Evolutionary conservation across 2,113 vertebrate species (phyloP).

Genomic region (Datnioides undecimradiatus): DNA sequence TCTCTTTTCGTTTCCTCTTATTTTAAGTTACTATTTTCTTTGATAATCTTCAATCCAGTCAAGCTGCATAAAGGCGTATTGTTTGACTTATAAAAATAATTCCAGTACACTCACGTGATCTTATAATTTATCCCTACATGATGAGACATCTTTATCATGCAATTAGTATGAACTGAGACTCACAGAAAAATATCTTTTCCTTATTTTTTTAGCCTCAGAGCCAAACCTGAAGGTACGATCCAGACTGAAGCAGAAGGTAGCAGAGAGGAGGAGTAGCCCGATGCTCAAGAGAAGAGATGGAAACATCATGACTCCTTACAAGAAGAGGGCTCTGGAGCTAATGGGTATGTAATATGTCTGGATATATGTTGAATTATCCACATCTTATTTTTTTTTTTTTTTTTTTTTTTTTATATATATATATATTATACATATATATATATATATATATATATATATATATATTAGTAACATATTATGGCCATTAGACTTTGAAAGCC

Average conservation of each 20-base stretch:
- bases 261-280: conserved; percentile 97
- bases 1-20: conserved; percentile 27
- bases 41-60: conserved; percentile 28
- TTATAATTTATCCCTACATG: background rate
- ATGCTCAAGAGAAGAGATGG: conserved; percentile 96
- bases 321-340: conserved; percentile 96
- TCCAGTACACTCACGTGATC: background rate
- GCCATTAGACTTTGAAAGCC: conserved; percentile 20
- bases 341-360: conserved; percentile 87
- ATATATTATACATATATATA: too few relatives aligned
- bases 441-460: too few relatives aligned
- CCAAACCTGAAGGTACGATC: conserved; percentile 99
- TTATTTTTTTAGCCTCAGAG: conserved; percentile 91
- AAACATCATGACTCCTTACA: conserved; percentile 92
- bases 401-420: too few relatives aligned
- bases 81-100: conserved; percentile 17
- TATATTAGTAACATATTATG: conserved; percentile 32
- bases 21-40: conserved; percentile 43
- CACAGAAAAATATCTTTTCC: conserved; percentile 36
- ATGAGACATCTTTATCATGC: background rate
- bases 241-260: conserved; percentile 99
- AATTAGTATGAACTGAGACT: conserved; percentile 7
- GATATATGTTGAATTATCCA: background rate
- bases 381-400: too few relatives aligned
- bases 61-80: conserved; percentile 13